phyloP scores from a whole-genome alignment of 2,888 invertebrate genomes.

The Thelaira solivaga region DNA sequence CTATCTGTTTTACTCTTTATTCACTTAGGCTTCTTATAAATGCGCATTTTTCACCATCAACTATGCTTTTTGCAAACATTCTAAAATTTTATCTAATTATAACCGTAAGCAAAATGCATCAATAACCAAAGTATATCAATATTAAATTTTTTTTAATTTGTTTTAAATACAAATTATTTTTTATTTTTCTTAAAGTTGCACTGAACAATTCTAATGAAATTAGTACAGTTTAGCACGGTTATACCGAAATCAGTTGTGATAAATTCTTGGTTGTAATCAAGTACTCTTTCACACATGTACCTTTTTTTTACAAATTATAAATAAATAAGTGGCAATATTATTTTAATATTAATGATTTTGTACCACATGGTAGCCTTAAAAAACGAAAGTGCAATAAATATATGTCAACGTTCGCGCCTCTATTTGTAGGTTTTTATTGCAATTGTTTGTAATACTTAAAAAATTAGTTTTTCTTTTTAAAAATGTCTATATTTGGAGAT shows the following conservation, averaged over 20 bases:
- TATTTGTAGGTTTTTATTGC: conserved; percentile 13
- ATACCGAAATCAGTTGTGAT: too few relatives aligned
- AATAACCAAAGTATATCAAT: background rate
- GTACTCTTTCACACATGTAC: too few relatives aligned
- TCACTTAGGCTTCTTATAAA: conserved; percentile 25
- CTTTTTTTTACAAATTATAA: too few relatives aligned
- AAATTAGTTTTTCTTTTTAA: background rate
- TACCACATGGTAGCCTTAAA: too few relatives aligned
- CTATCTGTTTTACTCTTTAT: conserved; percentile 13
- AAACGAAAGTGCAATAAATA: too few relatives aligned
- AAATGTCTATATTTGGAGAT: conserved; percentile 72
- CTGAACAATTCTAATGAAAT: background rate
- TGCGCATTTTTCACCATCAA: conserved; percentile 45
- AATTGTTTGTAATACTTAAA: background rate
- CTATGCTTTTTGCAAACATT: conserved; percentile 1
- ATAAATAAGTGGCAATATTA: too few relatives aligned
- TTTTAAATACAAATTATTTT: background rate
- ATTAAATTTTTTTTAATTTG: background rate
- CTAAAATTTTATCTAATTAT: background rate
- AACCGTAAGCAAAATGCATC: background rate
- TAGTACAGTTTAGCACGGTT: too few relatives aligned
- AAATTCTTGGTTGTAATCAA: too few relatives aligned
- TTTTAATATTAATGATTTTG: too few relatives aligned
- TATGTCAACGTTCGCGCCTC: too few relatives aligned
- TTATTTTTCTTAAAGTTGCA: background rate